A percentile compares a stretch with the other conserved stretches of the same genome.
Evolutionary conservation across 2,888 invertebrate species (phyloP).

Genomic region (Thera obeliscata): DNA sequence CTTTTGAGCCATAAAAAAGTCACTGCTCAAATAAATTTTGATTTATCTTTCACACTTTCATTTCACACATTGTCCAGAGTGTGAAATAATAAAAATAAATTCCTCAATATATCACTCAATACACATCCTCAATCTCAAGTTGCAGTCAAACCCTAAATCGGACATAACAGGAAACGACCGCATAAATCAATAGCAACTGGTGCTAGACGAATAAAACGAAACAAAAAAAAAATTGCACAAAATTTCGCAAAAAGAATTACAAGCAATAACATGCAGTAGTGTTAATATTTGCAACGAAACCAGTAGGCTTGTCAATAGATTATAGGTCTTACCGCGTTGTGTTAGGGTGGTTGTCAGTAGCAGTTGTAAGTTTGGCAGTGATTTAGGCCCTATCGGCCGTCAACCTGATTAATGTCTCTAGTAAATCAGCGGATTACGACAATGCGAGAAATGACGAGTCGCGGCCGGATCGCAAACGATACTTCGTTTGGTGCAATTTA

Average conservation of each 20-base stretch:
- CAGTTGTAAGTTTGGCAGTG: slow-evolving; percentile 68
- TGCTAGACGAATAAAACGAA: slow-evolving; percentile 75
- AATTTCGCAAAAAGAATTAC: slow-evolving; percentile 82
- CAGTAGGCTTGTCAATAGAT: slow-evolving; percentile 37
- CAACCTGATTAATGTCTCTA: slow-evolving; percentile 84
- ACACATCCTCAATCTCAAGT: slow-evolving; percentile 66
- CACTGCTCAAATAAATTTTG: slow-evolving; percentile 24
- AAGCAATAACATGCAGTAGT: slow-evolving; percentile 82
- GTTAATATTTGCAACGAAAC: slow-evolving; percentile 63
- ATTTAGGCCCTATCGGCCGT: slow-evolving; percentile 84
- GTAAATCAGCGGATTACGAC: slow-evolving; percentile 85
- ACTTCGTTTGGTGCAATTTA: slow-evolving; percentile 52
- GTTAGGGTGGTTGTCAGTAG: slow-evolving; percentile 57
- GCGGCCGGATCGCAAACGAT: slow-evolving; percentile 77
- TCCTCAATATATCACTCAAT: slow-evolving; percentile 62
- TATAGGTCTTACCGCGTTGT: slow-evolving; percentile 50
- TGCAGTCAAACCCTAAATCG: slow-evolving; percentile 70
- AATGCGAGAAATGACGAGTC: slow-evolving; percentile 85
- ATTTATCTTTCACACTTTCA: slow-evolving; percentile 32
- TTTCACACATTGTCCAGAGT: slow-evolving; percentile 37
- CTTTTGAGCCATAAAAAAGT: slow-evolving; percentile 21
- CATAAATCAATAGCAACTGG: slow-evolving; percentile 69
- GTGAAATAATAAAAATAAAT: slow-evolving; percentile 59
- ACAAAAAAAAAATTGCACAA: slow-evolving; percentile 66
- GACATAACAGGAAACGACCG: slow-evolving; percentile 70